phyloP scores from a whole-genome alignment of 2,113 vertebrate genomes.

The Pluvianellus socialis region DNA sequence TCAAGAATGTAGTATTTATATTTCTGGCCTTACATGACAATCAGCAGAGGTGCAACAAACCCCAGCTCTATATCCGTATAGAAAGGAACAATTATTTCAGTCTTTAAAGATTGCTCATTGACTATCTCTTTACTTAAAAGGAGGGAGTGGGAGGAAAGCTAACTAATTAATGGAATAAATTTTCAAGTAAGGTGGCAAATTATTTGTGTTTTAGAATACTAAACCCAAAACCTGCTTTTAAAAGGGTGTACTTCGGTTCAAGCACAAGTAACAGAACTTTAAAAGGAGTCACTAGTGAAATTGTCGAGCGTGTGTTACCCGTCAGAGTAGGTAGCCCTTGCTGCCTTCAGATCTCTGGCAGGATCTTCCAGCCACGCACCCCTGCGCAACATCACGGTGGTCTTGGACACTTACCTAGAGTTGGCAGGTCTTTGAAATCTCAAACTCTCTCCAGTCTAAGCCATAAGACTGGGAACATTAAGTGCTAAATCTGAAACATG shows the following conservation, averaged over 20 bases:
- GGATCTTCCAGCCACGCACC: background rate
- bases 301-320: rapidly evolving
- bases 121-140: background rate
- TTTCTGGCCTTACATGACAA: background rate
- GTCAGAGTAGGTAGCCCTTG: background rate
- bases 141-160: background rate
- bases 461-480: background rate
- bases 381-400: background rate
- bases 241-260: background rate
- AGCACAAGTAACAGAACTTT: background rate
- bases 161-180: background rate
- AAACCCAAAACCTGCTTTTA: background rate
- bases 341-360: background rate
- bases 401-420: background rate
- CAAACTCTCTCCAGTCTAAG: background rate
- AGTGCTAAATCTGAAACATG: background rate
- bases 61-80: background rate
- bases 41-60: background rate
- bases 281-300: background rate
- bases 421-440: background rate
- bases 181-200: background rate
- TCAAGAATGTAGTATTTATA: background rate
- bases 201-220: background rate
- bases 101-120: background rate
- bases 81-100: background rate